Conservation (phyloP, 2,888 invertebrate species). For the Rotaria magnacalcarata region DNA sequence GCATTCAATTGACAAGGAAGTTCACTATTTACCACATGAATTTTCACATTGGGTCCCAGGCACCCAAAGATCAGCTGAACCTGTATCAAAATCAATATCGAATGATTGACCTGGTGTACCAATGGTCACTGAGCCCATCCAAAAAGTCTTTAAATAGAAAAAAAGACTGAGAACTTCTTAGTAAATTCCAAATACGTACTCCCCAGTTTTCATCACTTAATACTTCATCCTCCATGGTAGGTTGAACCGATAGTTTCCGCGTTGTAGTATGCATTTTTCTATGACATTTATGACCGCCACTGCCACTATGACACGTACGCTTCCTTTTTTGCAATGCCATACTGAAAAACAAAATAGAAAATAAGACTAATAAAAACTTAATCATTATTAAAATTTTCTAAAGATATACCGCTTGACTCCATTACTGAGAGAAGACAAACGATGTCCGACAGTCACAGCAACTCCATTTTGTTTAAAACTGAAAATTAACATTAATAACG, state of each 20-base stretch:
- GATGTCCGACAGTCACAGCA: no score
- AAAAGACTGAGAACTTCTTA: neutral
- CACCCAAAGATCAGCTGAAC: neutral
- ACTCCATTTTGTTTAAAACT: no score
- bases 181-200: neutral
- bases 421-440: no score
- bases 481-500: no score
- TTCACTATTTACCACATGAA: neutral
- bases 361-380: no score
- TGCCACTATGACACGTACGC: no score
- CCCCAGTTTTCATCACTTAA: neutral
- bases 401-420: no score
- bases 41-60: neutral
- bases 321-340: no score
- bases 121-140: neutral
- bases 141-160: neutral
- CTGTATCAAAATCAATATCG: neutral
- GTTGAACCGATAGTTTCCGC: neutral
- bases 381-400: no score
- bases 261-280: no score
- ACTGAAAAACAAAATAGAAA: no score
- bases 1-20: neutral
- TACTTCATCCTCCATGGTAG: neutral
- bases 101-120: constrained; percentile 7
- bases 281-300: no score